phyloP scores from a whole-genome alignment of 2,797 vertebrate genomes.

The Epinephelus awoara region DNA sequence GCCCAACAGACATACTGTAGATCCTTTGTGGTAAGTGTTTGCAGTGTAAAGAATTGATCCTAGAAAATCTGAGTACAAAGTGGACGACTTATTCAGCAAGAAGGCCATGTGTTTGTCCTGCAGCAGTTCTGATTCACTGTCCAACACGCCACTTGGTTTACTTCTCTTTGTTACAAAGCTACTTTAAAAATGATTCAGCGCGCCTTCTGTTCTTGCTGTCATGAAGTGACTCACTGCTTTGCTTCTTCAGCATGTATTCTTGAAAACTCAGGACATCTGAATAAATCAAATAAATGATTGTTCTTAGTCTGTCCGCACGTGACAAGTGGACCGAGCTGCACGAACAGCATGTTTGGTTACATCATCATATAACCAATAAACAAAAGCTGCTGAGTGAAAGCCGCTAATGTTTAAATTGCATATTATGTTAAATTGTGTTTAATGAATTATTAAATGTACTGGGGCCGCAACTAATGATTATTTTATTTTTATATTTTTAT shows the following conservation, averaged over 20 bases:
- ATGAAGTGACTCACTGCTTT: constrained; percentile 39
- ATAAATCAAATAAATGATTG: constrained; percentile 33
- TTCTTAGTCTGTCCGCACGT: background rate
- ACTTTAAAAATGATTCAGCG: constrained; percentile 48
- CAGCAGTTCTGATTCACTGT: constrained; percentile 44
- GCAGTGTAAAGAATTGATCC: constrained; percentile 18
- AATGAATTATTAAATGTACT: background rate
- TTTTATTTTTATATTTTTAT: too few species aligned
- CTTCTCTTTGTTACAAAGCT: constrained; percentile 48
- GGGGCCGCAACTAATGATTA: background rate
- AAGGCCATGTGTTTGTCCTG: constrained; percentile 59
- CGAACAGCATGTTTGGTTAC: background rate
- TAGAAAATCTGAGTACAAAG: constrained; percentile 16
- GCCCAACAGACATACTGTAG: background rate
- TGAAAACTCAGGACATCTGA: constrained; percentile 40
- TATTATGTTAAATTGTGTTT: background rate
- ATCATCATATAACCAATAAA: background rate
- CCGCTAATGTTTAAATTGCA: background rate
- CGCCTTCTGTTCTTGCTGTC: constrained; percentile 45
- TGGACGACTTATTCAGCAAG: constrained; percentile 11
- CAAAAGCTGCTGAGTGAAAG: background rate
- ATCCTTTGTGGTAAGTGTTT: background rate
- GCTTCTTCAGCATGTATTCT: constrained; percentile 27
- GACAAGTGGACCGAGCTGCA: constrained; percentile 6
- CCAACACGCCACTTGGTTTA: constrained; percentile 32